phyloP scores from a whole-genome alignment of 2,797 vertebrate genomes.

The Aythya fuligula region DNA sequence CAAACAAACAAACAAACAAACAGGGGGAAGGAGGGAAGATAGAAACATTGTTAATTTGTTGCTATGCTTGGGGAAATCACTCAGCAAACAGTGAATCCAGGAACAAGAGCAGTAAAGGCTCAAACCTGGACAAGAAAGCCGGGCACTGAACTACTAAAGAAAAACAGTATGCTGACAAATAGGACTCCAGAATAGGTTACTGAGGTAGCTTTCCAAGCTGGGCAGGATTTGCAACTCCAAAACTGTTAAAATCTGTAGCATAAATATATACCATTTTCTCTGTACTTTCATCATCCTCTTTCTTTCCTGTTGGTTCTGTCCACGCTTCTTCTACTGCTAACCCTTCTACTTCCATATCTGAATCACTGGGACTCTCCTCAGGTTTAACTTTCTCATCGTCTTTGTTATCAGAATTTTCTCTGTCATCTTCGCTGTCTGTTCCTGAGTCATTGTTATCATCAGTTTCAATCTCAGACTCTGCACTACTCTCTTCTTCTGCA shows the following conservation, averaged over 20 bases:
- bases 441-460: conserved; percentile 72
- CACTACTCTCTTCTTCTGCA: conserved; percentile 59
- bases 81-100: not conserved
- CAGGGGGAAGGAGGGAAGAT: too few species aligned
- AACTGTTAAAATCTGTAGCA: not conserved
- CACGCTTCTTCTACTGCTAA: conserved; percentile 69
- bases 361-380: conserved; percentile 66
- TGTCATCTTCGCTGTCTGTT: conserved; percentile 76
- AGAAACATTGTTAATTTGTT: not conserved
- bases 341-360: conserved; percentile 63
- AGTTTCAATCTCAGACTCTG: conserved; percentile 56
- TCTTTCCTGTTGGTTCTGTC: not conserved
- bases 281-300: conserved; percentile 61
- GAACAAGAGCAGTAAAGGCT: not conserved
- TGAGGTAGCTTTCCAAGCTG: not conserved
- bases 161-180: not conserved
- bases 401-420: conserved; percentile 76
- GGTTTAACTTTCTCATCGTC: conserved; percentile 77
- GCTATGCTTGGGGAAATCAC: not conserved
- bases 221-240: too few species aligned
- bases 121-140: not conserved
- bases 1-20: not conserved
- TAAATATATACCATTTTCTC: conserved; percentile 87
- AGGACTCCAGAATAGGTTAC: not conserved
- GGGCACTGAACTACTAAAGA: not conserved